phyloP scores from a whole-genome alignment of 2,888 invertebrate species.

The Lingula anatina region DNA sequence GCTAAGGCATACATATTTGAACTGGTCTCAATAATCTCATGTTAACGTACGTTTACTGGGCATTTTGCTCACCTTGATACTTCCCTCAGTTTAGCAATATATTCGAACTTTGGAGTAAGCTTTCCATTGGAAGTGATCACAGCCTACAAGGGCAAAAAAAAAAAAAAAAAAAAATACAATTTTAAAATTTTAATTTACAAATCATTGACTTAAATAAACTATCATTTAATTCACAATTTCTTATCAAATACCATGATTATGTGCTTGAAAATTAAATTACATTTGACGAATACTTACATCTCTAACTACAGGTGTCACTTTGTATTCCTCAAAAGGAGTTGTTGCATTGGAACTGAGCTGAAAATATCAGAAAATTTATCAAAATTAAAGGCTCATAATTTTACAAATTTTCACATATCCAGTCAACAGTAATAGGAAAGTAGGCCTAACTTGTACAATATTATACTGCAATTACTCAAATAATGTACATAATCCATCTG shows the following conservation, averaged over 20 bases:
- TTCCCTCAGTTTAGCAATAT: slow-evolving; percentile 83
- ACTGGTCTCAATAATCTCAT: background rate
- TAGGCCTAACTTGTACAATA: no score
- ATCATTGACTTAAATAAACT: no score
- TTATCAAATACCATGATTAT: no score
- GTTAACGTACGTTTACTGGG: background rate
- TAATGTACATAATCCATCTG: no score
- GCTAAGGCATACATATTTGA: background rate
- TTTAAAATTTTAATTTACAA: no score
- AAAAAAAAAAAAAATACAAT: background rate
- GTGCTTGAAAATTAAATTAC: no score
- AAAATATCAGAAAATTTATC: no score
- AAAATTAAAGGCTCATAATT: no score
- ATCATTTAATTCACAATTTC: no score
- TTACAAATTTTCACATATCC: no score
- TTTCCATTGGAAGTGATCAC: slow-evolving; percentile 93
- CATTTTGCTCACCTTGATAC: slow-evolving; percentile 28
- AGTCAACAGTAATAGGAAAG: no score
- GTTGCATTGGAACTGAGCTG: slow-evolving; percentile 46
- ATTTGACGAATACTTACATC: slow-evolving; percentile 55
- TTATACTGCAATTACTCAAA: no score
- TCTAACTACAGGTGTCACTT: slow-evolving; percentile 60
- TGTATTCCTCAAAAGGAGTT: slow-evolving; percentile 60
- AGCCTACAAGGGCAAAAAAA: slow-evolving; percentile 65
- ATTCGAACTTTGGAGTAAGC: slow-evolving; percentile 87